phyloP scores from a whole-genome alignment of 2,113 vertebrate species.

The Triplophysa siluroides region DNA sequence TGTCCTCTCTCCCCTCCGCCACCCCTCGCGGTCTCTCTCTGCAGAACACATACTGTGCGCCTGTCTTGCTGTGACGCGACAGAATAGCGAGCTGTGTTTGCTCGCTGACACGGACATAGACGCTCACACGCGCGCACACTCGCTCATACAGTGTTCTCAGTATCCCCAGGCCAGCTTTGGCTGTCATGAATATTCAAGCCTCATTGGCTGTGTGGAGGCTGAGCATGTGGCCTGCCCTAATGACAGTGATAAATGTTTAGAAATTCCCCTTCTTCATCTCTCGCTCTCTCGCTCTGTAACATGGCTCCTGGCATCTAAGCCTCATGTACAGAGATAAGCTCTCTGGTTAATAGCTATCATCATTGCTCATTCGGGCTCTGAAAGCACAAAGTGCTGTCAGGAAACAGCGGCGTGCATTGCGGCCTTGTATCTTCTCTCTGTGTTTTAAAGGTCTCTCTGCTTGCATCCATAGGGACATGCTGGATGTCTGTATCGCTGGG shows the following conservation, averaged over 20 bases:
- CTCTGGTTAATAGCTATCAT: constrained; percentile 61
- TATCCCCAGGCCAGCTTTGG: constrained; percentile 52
- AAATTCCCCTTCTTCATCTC: constrained; percentile 53
- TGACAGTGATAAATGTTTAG: constrained; percentile 78
- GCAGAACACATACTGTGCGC: constrained; percentile 41
- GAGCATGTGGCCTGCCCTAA: constrained; percentile 58
- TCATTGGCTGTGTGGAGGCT: constrained; percentile 57
- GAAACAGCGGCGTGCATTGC: constrained; percentile 48
- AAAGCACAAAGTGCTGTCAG: constrained; percentile 56
- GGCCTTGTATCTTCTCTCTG: constrained; percentile 43
- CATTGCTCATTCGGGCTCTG: constrained; percentile 55
- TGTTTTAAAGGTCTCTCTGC: background rate
- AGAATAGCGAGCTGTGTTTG: constrained; percentile 10
- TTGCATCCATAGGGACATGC: constrained; percentile 7
- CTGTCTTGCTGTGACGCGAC: constrained; percentile 42
- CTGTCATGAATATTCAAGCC: constrained; percentile 60
- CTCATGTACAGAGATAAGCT: constrained; percentile 58
- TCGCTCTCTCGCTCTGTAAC: constrained; percentile 38
- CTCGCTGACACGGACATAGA: constrained; percentile 1
- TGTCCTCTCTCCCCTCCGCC: constrained; percentile 54
- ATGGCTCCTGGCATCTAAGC: constrained; percentile 53
- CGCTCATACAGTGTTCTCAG: constrained; percentile 44
- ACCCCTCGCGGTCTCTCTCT: constrained; percentile 35
- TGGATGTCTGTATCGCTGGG: constrained; percentile 3
- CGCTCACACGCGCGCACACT: constrained; percentile 8